A percentile compares a stretch with the other conserved stretches of the same genome.
phyloP scores from a whole-genome alignment of 35 echinoderm and acorn worm species.

The Ptychodera flava region DNA sequence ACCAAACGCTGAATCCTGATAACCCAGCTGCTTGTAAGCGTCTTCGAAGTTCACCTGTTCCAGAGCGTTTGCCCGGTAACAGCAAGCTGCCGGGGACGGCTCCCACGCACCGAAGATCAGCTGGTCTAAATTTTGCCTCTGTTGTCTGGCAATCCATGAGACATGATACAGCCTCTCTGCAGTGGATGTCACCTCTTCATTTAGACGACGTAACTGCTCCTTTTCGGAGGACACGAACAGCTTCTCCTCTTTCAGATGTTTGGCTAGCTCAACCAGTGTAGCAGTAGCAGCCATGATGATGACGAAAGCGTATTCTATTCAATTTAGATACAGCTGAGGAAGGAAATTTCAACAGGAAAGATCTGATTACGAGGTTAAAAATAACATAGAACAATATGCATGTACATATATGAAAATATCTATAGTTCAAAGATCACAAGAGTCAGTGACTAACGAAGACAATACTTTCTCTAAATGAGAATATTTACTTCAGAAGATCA shows the following conservation, averaged over 20 bases:
- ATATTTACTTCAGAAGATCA: background rate
- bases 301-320: background rate
- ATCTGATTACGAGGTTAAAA: background rate
- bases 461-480: background rate
- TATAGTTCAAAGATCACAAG: no score
- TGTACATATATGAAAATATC: background rate
- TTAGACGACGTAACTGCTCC: constrained; percentile 48
- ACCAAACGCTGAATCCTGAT: constrained; percentile 70
- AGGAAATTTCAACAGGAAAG: background rate
- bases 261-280: constrained; percentile 52
- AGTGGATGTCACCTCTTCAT: constrained; percentile 64
- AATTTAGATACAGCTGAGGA: background rate
- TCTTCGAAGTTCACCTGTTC: constrained; percentile 75
- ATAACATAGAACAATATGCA: background rate
- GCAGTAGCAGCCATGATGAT: background rate
- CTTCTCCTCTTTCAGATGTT: constrained; percentile 81
- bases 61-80: constrained; percentile 81
- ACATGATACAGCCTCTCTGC: constrained; percentile 68
- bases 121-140: constrained; percentile 78
- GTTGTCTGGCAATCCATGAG: constrained; percentile 88
- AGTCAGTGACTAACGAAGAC: no score
- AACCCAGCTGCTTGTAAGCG: constrained; percentile 68
- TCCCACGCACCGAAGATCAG: constrained; percentile 59
- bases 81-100: constrained; percentile 60
- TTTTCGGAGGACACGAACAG: constrained; percentile 83